These are phyloP conservation scores for Drosophila sulfurigaster DNA, from an alignment of 1,140 invertebrate genomes.

Conservation along the genomic window DNA sequence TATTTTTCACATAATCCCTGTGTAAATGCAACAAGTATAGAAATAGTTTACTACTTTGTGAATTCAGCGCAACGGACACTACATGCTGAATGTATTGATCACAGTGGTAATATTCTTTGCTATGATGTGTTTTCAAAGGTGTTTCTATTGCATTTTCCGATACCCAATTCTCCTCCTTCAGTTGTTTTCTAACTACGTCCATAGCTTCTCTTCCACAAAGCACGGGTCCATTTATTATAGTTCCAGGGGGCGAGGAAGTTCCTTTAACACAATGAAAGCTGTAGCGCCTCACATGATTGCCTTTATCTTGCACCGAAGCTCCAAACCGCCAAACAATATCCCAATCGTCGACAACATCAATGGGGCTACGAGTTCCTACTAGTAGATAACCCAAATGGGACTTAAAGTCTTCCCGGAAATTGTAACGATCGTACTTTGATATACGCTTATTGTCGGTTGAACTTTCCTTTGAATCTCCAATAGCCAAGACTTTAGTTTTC, in stretches of 20 bases:
- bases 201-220: not conserved
- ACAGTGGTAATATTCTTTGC: not conserved
- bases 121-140: not conserved
- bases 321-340: conserved; percentile 4
- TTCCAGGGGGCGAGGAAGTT: not conserved
- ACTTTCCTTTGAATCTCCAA: conserved; percentile 9
- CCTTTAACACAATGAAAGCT: conserved; percentile 1
- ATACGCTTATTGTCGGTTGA: not conserved
- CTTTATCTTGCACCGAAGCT: not conserved
- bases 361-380: not conserved
- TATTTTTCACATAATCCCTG: conserved; percentile 1
- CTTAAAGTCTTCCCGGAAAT: not conserved
- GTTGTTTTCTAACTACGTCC: not conserved
- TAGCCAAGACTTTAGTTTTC: conserved; percentile 10
- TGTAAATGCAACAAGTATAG: conserved; percentile 14
- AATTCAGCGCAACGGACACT: not conserved
- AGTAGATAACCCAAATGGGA: conserved; percentile 9
- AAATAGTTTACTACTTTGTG: not conserved
- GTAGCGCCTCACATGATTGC: conserved; percentile 14
- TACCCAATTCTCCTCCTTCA: conserved; percentile 26
- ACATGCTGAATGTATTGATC: conserved; percentile 24
- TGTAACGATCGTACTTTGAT: not conserved
- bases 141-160: conserved; percentile 8
- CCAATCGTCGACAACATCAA: conserved; percentile 14
- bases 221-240: not conserved